Percentiles rank a stretch among this genome's conserved stretches.
phyloP scores from a whole-genome alignment of 2,113 vertebrate genomes.

The Lepus europaeus region DNA sequence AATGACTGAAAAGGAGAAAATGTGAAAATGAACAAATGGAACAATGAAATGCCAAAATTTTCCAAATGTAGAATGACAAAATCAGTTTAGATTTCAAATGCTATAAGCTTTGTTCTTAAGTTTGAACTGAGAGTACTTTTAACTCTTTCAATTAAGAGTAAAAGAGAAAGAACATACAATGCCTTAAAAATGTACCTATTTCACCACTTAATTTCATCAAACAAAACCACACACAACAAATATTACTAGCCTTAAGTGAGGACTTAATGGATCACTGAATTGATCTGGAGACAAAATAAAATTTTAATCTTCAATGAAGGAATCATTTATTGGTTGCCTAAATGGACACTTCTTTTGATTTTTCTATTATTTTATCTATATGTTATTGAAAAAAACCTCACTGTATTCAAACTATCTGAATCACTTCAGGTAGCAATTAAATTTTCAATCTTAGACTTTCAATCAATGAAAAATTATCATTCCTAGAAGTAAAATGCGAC shows the following conservation, averaged over 20 bases:
- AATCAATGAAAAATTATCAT: constrained; percentile 28
- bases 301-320: constrained; percentile 11
- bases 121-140: constrained; percentile 77
- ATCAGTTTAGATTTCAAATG: constrained; percentile 78
- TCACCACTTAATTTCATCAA: constrained; percentile 48
- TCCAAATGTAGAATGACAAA: constrained; percentile 78
- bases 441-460: constrained; percentile 26
- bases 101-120: constrained; percentile 71
- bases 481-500: background rate
- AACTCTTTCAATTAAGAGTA: constrained; percentile 80
- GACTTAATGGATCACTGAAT: constrained; percentile 50
- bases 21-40: constrained; percentile 80
- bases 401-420: constrained; percentile 45
- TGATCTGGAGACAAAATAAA: constrained; percentile 36
- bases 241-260: constrained; percentile 50
- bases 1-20: constrained; percentile 85
- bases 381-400: constrained; percentile 10
- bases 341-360: background rate
- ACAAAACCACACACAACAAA: constrained; percentile 60
- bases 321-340: background rate
- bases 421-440: constrained; percentile 13
- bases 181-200: constrained; percentile 59
- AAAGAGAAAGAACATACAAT: constrained; percentile 75
- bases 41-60: constrained; percentile 77
- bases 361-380: constrained; percentile 29